A percentile compares a stretch with the other conserved stretches of the same genome.
These are phyloP conservation scores for Neotoma lepida DNA, from an alignment of 2,113 vertebrate genomes.

Conservation along the genomic window DNA sequence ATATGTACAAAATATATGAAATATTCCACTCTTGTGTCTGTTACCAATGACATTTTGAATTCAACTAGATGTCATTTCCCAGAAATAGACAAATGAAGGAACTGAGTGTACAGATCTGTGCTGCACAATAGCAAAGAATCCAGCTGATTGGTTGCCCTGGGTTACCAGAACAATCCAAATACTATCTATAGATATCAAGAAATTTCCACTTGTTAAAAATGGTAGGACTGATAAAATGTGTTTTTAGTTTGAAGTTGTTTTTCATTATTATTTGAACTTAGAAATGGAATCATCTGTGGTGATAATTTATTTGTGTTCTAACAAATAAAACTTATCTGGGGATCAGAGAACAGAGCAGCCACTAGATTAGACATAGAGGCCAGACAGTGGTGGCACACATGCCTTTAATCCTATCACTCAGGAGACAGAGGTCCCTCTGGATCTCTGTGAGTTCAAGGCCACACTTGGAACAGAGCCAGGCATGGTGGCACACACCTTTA, in stretches of 20 bases:
- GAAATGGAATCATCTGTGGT: background rate
- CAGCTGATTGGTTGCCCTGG: background rate
- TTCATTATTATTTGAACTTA: slow-evolving; percentile 6
- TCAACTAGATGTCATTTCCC: background rate
- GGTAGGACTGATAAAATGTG: background rate
- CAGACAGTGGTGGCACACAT: too few relatives aligned
- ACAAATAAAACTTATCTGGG: too few relatives aligned
- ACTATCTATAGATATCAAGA: background rate
- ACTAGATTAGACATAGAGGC: too few relatives aligned
- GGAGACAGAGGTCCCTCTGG: too few relatives aligned
- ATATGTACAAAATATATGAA: background rate
- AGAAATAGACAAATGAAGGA: background rate
- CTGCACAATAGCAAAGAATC: background rate
- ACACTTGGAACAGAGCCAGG: too few relatives aligned
- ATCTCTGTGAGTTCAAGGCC: too few relatives aligned
- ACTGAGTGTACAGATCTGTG: background rate
- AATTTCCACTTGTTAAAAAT: background rate
- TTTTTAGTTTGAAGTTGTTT: background rate
- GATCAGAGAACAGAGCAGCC: too few relatives aligned
- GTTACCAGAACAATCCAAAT: background rate
- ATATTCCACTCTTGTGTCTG: background rate
- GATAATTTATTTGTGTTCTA: too few relatives aligned
- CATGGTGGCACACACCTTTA: too few relatives aligned
- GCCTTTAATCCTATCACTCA: too few relatives aligned
- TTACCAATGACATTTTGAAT: background rate